Percentiles rank a stretch among this genome's conserved stretches.
Conservation (phyloP, 2,888 invertebrate species). For the Orchesella flavescens region DNA sequence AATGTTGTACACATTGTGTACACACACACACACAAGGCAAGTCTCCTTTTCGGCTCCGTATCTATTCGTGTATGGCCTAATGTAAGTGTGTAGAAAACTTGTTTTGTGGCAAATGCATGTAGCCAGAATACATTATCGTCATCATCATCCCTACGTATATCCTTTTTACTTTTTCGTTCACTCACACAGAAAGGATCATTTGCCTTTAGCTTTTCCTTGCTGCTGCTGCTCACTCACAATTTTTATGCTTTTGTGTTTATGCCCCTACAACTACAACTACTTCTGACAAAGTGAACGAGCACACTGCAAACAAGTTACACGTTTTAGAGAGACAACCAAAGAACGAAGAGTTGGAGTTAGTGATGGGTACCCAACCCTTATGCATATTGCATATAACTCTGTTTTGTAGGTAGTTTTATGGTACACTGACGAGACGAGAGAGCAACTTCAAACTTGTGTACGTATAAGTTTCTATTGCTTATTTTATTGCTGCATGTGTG, state of each 20-base stretch:
- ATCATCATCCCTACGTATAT: conserved; percentile 11
- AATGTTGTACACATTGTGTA: too few species aligned
- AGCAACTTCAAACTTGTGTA: neutral
- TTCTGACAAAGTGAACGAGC: too few species aligned
- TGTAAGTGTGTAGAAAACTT: neutral
- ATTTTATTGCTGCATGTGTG: too few species aligned
- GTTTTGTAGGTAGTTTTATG: conserved; percentile 44
- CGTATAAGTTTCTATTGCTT: neutral
- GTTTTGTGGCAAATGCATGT: neutral
- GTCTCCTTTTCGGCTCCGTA: neutral
- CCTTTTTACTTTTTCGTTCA: neutral
- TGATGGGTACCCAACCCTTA: conserved; percentile 37
- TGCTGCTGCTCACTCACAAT: neutral
- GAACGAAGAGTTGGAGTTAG: too few species aligned
- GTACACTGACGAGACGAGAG: conserved; percentile 9
- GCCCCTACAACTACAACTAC: too few species aligned
- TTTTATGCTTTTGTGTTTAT: neutral
- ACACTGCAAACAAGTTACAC: too few species aligned
- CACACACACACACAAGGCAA: neutral
- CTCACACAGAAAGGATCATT: conserved; percentile 1
- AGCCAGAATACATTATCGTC: neutral
- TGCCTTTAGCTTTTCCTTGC: neutral
- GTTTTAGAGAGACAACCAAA: too few species aligned
- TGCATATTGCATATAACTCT: conserved; percentile 52
- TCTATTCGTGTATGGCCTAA: neutral